phyloP scores from a whole-genome alignment of 2,888 invertebrate genomes.

The Doris montereyensis region DNA sequence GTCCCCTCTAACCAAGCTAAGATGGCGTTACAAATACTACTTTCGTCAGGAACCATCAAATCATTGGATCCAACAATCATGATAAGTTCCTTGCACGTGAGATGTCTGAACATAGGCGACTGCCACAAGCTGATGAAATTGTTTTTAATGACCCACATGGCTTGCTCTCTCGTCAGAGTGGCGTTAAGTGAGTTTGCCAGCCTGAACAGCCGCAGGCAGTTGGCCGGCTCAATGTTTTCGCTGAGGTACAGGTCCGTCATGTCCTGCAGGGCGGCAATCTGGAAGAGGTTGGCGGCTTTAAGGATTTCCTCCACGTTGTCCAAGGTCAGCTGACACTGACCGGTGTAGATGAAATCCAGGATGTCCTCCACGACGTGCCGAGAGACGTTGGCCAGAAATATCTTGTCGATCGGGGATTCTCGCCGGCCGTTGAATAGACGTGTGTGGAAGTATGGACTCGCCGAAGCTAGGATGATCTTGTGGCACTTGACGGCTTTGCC shows the following conservation, averaged over 20 bases:
- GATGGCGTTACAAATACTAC: conserved; percentile 51
- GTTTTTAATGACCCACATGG: conserved; percentile 30
- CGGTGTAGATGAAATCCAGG: conserved; percentile 87
- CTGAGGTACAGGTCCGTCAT: conserved; percentile 85
- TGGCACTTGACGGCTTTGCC: conserved; percentile 41
- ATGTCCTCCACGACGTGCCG: conserved; percentile 84
- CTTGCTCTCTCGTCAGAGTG: conserved; percentile 15
- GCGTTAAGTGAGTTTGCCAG: conserved; percentile 75
- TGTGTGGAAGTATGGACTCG: conserved; percentile 43
- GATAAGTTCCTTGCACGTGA: conserved; percentile 47
- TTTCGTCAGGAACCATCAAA: conserved; percentile 50
- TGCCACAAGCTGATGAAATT: conserved; percentile 35
- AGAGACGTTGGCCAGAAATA: conserved; percentile 73
- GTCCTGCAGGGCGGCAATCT: conserved; percentile 84
- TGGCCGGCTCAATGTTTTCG: conserved; percentile 81
- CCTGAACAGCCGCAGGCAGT: conserved; percentile 87
- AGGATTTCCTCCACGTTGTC: conserved; percentile 83
- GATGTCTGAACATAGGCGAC: conserved; percentile 35
- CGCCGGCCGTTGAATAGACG: conserved; percentile 42
- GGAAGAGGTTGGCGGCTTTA: conserved; percentile 88
- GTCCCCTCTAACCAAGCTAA: conserved; percentile 52
- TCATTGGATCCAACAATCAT: conserved; percentile 47
- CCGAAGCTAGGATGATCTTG: conserved; percentile 41
- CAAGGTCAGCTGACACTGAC: conserved; percentile 82
- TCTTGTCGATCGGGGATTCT: conserved; percentile 37